Evolutionary conservation across 2,113 vertebrate genomes (phyloP).

Genomic region (Megaptera novaeangliae): DNA sequence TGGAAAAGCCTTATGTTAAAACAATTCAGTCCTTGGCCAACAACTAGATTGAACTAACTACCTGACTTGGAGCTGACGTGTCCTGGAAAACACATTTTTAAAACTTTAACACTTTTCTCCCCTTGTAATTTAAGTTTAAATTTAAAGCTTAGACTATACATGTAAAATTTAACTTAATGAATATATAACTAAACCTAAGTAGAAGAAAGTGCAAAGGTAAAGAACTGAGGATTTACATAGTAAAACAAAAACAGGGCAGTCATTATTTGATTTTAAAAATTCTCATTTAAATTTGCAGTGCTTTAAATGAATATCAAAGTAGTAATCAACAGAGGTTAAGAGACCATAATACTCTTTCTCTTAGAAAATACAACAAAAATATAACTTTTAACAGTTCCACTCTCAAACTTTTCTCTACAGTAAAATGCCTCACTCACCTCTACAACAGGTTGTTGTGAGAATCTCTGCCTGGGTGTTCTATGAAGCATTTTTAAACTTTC

Average conservation of each 20-base stretch:
- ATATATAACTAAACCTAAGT: neutral
- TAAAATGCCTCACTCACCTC: slow-evolving; percentile 41
- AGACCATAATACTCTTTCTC: slow-evolving; percentile 57
- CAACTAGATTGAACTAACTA: slow-evolving; percentile 48
- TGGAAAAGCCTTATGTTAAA: slow-evolving; percentile 49
- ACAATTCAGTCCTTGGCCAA: slow-evolving; percentile 42
- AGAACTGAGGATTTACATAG: neutral
- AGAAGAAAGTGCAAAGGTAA: slow-evolving; percentile 17
- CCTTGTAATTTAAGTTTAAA: slow-evolving; percentile 49
- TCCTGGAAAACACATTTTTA: slow-evolving; percentile 44
- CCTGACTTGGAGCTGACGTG: slow-evolving; percentile 14
- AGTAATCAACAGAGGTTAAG: slow-evolving; percentile 46
- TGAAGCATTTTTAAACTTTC: slow-evolving; percentile 46
- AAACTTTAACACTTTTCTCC: slow-evolving; percentile 38
- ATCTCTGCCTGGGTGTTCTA: neutral
- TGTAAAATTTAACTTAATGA: slow-evolving; percentile 26
- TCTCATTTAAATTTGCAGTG: slow-evolving; percentile 45
- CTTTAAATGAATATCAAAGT: slow-evolving; percentile 48
- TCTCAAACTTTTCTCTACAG: slow-evolving; percentile 33
- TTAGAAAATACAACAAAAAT: slow-evolving; percentile 61
- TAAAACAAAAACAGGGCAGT: neutral
- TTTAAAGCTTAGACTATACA: slow-evolving; percentile 17
- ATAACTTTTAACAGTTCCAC: slow-evolving; percentile 47
- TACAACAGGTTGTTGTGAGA: slow-evolving; percentile 12
- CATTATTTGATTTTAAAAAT: slow-evolving; percentile 30